Evolutionary conservation across 2,797 vertebrate species (phyloP).

Genomic region (Enteromius mattozi): DNA sequence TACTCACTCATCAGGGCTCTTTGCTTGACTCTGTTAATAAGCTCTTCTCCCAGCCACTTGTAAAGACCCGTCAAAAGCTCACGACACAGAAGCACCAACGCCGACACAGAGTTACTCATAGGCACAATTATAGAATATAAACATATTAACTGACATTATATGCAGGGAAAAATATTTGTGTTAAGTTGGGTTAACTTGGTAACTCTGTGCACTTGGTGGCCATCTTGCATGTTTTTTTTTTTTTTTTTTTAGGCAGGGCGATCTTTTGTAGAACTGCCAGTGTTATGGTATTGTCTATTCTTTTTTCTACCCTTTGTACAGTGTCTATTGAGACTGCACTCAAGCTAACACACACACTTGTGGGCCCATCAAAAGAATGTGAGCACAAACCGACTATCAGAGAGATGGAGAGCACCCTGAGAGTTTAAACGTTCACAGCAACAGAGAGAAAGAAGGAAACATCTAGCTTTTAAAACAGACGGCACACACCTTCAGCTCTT

Average conservation of each 20-base stretch:
- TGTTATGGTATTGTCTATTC: background rate
- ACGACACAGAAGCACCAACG: slow-evolving; percentile 32
- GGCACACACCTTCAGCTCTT: slow-evolving; percentile 11
- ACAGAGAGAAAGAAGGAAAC: slow-evolving; percentile 19
- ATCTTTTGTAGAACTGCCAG: background rate
- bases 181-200: too few relatives aligned
- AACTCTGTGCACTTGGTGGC: background rate
- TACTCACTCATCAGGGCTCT: slow-evolving; percentile 58
- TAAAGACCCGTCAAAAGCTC: slow-evolving; percentile 53
- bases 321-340: background rate
- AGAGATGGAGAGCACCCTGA: slow-evolving; percentile 36
- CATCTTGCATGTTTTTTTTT: background rate
- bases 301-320: background rate
- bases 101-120: slow-evolving; percentile 26
- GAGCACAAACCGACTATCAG: slow-evolving; percentile 32
- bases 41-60: slow-evolving; percentile 66
- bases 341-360: slow-evolving; percentile 13
- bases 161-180: too few relatives aligned
- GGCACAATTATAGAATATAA: background rate
- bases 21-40: slow-evolving; percentile 56
- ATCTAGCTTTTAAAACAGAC: slow-evolving; percentile 26
- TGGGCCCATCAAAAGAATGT: background rate
- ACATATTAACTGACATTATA: slow-evolving; percentile 13
- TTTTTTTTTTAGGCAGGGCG: background rate
- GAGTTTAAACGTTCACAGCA: slow-evolving; percentile 10